These are phyloP conservation scores for Malacoraja senta DNA, from an alignment of 2,797 vertebrate species.

Conservation along the genomic window DNA sequence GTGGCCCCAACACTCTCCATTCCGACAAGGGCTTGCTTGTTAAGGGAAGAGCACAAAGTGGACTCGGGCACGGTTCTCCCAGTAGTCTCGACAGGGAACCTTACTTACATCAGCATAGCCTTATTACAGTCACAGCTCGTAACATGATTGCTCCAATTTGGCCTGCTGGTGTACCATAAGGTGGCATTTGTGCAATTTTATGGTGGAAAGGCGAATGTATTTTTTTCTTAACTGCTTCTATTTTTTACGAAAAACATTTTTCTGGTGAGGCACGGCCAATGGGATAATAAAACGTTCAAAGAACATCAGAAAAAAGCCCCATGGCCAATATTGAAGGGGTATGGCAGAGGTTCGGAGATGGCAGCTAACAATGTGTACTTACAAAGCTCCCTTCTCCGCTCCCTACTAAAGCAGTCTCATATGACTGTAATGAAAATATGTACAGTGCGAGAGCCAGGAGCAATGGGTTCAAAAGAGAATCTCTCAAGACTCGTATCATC, in stretches of 20 bases:
- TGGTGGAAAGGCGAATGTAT: neutral
- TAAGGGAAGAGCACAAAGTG: neutral
- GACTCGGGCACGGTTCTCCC: neutral
- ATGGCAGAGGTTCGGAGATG: no score
- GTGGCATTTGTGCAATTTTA: neutral
- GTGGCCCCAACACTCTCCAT: neutral
- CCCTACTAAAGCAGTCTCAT: no score
- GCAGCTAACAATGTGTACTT: no score
- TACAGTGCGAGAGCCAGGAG: no score
- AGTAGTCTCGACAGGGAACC: neutral
- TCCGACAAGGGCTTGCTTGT: slow-evolving; percentile 11
- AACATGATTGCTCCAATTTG: neutral
- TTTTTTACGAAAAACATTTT: neutral
- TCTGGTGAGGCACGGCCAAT: no score
- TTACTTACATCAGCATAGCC: neutral
- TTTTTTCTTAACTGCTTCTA: neutral
- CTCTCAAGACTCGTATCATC: no score
- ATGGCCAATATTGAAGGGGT: no score
- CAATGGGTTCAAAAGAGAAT: no score
- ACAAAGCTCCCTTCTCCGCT: no score
- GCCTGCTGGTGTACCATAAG: neutral
- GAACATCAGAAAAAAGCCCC: no score
- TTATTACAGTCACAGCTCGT: neutral
- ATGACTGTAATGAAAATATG: no score
- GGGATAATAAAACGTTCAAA: no score